Conservation (phyloP, 1,140 invertebrate species). For the Drosophila aff. region DNA sequence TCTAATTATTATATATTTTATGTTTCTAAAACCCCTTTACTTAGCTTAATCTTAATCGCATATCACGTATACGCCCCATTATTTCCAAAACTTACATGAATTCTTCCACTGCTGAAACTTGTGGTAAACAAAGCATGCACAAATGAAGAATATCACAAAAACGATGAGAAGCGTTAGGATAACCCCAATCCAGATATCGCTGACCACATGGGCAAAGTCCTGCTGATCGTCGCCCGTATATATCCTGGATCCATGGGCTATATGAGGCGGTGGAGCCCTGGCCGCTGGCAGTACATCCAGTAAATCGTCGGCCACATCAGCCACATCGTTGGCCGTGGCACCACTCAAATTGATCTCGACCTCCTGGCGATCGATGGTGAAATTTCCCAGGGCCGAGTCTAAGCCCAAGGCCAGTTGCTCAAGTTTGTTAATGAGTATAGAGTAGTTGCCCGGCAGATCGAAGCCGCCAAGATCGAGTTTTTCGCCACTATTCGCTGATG, state of each 20-base stretch:
- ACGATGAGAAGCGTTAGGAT: constrained; percentile 87
- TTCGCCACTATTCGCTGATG: constrained; percentile 52
- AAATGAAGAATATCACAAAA: constrained; percentile 87
- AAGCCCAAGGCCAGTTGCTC: constrained; percentile 78
- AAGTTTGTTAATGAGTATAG: constrained; percentile 82
- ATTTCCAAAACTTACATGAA: constrained; percentile 86
- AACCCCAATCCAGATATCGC: constrained; percentile 88
- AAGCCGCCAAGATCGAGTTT: constrained; percentile 70
- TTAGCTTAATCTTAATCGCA: neutral
- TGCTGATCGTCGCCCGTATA: constrained; percentile 74
- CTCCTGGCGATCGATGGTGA: constrained; percentile 79
- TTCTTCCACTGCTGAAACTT: constrained; percentile 89
- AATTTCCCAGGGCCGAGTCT: constrained; percentile 74
- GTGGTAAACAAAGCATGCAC: constrained; percentile 88
- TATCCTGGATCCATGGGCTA: constrained; percentile 61
- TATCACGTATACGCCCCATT: constrained; percentile 50
- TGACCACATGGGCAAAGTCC: constrained; percentile 81
- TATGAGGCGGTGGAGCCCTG: constrained; percentile 57
- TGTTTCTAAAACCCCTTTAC: accelerated
- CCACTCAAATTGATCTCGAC: constrained; percentile 73
- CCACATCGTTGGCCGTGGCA: constrained; percentile 60
- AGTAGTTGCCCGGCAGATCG: constrained; percentile 83
- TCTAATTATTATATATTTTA: neutral
- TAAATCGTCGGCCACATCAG: constrained; percentile 65
- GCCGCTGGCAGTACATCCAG: constrained; percentile 65